Percentiles rank a stretch among this genome's conserved stretches.
Conservation (phyloP, 2,113 vertebrate genomes). For the Eulacestoma nigropectus region DNA sequence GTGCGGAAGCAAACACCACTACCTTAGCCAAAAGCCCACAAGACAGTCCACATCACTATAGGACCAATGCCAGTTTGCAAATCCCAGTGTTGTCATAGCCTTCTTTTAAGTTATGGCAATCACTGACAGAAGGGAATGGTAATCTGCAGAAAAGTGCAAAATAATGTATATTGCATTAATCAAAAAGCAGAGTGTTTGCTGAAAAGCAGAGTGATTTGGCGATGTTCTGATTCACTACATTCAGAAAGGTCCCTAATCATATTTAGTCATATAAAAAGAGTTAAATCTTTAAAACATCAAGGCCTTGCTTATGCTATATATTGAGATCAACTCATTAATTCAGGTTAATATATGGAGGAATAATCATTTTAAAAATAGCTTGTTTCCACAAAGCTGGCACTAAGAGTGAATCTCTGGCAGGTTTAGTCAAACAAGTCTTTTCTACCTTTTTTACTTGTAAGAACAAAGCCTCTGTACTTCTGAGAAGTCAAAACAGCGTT, state of each 20-base stretch:
- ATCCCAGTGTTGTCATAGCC: accelerated
- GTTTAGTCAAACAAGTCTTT: not conserved
- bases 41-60: not conserved
- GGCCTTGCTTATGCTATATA: not conserved
- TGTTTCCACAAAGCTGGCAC: not conserved
- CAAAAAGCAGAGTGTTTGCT: not conserved
- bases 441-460: not conserved
- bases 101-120: not conserved
- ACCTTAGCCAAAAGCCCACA: not conserved
- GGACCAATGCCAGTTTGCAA: not conserved
- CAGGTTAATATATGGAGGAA: not conserved
- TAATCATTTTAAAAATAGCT: not conserved
- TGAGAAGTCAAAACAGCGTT: not conserved
- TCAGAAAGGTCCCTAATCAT: not conserved
- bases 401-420: not conserved
- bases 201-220: not conserved
- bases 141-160: not conserved
- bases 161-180: not conserved
- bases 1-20: not conserved
- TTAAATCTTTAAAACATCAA: not conserved
- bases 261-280: not conserved
- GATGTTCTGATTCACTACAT: not conserved
- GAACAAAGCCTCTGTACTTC: not conserved
- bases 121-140: not conserved
- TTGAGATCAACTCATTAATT: not conserved